Base-by-base conservation (phyloP, 1,140 invertebrate species). In the Anastatus disparis region DNA sequence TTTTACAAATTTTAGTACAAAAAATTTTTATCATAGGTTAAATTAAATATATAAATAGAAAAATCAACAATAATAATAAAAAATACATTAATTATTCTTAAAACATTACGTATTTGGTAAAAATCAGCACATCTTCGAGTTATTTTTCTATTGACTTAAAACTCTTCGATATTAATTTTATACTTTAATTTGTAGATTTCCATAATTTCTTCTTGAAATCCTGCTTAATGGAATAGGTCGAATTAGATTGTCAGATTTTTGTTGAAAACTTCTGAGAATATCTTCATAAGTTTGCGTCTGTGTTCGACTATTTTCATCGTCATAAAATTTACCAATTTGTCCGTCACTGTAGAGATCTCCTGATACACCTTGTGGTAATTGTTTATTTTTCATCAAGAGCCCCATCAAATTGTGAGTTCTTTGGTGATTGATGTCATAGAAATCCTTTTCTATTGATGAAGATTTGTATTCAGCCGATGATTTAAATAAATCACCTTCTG, bases 361-460 rank as follows among this genome's bases (percentile, higher is more conserved):
- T 2, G 72, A 2, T 0, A 15, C 64, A 1, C 80, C 76, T 4
- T 29, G n/a, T 0, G 84, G 83, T 1, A 86, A 38, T 27, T 82
- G 80, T 22, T 81, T 84, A 62, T 82, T 84, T 40, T 86, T 86
- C 84, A 85, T 85, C n/a, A 85, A 35, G 2, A 84, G 42, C 3
- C 83, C 82, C 4, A 84, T 53, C 6, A 84, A 72, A 66, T 86
- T 86, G 48, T 86, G 83, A 17, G 76, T 81, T 66, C 79, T 77
- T 0, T 81, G 82, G 56, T 84, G 78, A 59, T 85, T 84, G 4
- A 81, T 55, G 10, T 80, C 78, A 13, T 67, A 75, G 13, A 65
- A 26, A n/a, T 80, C 76, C 17, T 56, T 73, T 27, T 63, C 72
- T 12, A 61, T n/a, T 7, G 52, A 73, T 8, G 59, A 20, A 7